phyloP scores from a whole-genome alignment of 2,113 vertebrate species.

The Gulo gulo region DNA sequence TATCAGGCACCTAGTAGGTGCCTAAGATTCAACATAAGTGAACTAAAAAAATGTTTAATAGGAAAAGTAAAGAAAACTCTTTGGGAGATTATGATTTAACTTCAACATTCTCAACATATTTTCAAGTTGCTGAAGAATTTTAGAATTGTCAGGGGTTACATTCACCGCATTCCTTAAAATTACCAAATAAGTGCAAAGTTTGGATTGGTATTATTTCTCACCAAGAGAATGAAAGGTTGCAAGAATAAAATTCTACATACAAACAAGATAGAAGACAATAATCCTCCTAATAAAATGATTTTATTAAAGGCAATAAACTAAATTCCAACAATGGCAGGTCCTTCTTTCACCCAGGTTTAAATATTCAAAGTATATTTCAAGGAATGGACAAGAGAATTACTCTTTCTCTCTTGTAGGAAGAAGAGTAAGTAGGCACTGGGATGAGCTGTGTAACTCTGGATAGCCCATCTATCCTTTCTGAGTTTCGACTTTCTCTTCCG shows the following conservation, averaged over 20 bases:
- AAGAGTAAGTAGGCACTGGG: background rate
- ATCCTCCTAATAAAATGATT: background rate
- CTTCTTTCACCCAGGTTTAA: background rate
- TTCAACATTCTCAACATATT: conserved; percentile 11
- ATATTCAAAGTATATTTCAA: background rate
- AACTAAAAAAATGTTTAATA: background rate
- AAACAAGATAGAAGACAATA: background rate
- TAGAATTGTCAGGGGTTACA: background rate
- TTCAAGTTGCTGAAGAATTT: conserved; percentile 33
- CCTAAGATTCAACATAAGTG: background rate
- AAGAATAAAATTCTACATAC: background rate
- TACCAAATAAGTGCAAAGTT: conserved; percentile 28
- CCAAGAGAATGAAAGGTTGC: background rate
- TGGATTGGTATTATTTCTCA: background rate
- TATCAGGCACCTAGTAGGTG: background rate
- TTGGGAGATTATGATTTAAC: background rate
- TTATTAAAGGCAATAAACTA: background rate
- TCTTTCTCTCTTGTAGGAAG: background rate
- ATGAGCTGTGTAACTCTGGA: background rate
- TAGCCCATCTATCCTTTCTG: background rate
- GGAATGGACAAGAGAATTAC: background rate
- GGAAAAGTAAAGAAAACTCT: background rate
- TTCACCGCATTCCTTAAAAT: background rate
- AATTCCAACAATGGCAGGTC: background rate
- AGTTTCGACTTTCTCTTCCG: background rate